Base-by-base conservation (phyloP, 2,113 vertebrate species). In the Cochlearius cochlearius region DNA sequence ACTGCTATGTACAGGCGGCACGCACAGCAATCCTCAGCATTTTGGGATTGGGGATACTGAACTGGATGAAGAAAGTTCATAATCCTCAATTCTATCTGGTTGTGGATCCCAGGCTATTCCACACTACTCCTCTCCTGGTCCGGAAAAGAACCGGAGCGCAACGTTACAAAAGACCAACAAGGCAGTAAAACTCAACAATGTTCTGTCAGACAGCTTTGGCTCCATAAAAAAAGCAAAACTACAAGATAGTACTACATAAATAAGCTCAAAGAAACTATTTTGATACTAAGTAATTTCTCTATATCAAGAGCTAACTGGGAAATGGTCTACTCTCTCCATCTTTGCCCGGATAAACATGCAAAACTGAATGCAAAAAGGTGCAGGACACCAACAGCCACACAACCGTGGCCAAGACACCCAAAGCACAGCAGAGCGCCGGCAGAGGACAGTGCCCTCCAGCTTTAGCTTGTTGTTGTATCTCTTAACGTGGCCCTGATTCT, bases 1-100 rank as follows among this genome's bases (percentile, higher is more conserved):
- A 19, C 15, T 11, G 5, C 15, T 41, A 10, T 3, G 8, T 32
- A 29, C 19, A 1, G 0, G 23, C 3, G 0, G 17, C 3, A 3
- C 1, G 5, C 52, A 32, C 1, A 36, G 56, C 19, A 30, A 30
- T 16, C 39, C 47, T 60, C 58, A 39, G 47, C 26, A 27, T 38
- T n/a, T 11, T 18, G 41, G 20, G 36, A 36, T n/a, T 8, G 49
- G 32, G 79, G 21, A 45, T 23, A 56, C 0, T 30, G 38, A 41
- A 71, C 59, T 15, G 20, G 5, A 75, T 45, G 19, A 5, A 11
- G 45, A 45, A 19, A 19, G 20, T 12, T 62, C 29, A 3, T 39
- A 66, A 56, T 18, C 7, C n/a, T 50, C 45, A 66, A 41, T 47
- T 26, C 25, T 71, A 30, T 3, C 11, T 1, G 1, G 4, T 16